phyloP scores from a whole-genome alignment of 2,888 invertebrate species.

The Chelonus formosanus region DNA sequence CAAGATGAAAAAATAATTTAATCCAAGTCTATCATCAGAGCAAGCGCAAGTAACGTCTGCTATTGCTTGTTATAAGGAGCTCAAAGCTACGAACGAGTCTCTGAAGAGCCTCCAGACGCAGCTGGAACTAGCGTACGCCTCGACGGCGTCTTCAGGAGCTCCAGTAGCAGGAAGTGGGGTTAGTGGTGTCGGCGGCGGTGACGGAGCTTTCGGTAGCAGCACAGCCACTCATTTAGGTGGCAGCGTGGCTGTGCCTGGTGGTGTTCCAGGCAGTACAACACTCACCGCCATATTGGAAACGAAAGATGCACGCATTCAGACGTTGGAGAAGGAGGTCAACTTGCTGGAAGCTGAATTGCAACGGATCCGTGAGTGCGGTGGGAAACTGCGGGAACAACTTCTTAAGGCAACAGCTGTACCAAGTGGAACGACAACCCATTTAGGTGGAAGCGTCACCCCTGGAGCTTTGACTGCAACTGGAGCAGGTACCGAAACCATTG shows the following conservation, averaged over 20 bases:
- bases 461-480: constrained; percentile 63
- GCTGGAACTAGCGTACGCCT: constrained; percentile 77
- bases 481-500: constrained; percentile 51
- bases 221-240: constrained; percentile 57
- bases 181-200: constrained; percentile 39
- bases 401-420: constrained; percentile 57
- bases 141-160: constrained; percentile 67
- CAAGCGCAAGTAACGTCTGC: constrained; percentile 52
- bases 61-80: constrained; percentile 73
- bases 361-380: constrained; percentile 67
- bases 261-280: constrained; percentile 73
- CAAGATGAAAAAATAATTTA: constrained; percentile 21
- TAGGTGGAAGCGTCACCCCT: constrained; percentile 62
- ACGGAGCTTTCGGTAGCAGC: constrained; percentile 14
- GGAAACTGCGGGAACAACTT: constrained; percentile 59
- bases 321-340: constrained; percentile 85
- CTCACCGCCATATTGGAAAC: constrained; percentile 83
- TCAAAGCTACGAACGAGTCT: constrained; percentile 85
- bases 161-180: constrained; percentile 53
- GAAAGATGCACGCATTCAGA: constrained; percentile 87
- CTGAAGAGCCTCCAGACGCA: constrained; percentile 83
- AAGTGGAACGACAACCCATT: constrained; percentile 30
- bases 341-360: constrained; percentile 82
- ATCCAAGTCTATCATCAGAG: background rate
- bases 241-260: constrained; percentile 61